These are phyloP conservation scores for Aphidius colemani DNA, from an alignment of 2,888 invertebrate species.

Conservation along the genomic window DNA sequence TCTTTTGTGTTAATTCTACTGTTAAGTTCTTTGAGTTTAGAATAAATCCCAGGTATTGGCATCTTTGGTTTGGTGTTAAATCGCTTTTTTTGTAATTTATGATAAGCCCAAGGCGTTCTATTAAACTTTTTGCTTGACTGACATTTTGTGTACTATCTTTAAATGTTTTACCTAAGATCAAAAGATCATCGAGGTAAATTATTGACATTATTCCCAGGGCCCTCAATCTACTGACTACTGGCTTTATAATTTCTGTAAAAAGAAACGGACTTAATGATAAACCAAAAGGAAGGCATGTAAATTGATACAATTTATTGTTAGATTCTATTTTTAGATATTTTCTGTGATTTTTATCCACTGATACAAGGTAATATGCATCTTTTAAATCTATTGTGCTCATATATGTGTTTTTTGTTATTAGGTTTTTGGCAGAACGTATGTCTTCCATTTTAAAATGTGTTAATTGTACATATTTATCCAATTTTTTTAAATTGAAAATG, in stretches of 20 bases:
- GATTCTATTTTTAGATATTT: no score
- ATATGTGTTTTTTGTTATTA: slow-evolving; percentile 22
- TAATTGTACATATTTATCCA: slow-evolving; percentile 24
- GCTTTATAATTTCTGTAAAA: slow-evolving; percentile 14
- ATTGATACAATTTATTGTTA: slow-evolving; percentile 18
- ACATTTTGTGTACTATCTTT: slow-evolving; percentile 23
- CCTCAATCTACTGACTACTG: slow-evolving; percentile 21
- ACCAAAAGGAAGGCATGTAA: slow-evolving; percentile 24
- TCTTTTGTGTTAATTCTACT: slow-evolving; percentile 28
- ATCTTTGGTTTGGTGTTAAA: slow-evolving; percentile 11
- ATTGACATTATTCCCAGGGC: slow-evolving; percentile 14
- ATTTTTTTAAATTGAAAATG: slow-evolving; percentile 33
- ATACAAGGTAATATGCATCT: no score
- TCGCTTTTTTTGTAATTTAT: slow-evolving; percentile 28
- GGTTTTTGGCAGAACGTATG: slow-evolving; percentile 24
- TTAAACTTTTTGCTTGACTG: slow-evolving; percentile 14
- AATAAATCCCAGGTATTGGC: slow-evolving; percentile 29
- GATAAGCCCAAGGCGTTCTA: slow-evolving; percentile 24
- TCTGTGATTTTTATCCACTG: no score
- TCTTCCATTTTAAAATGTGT: slow-evolving; percentile 36
- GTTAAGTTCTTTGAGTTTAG: slow-evolving; percentile 26
- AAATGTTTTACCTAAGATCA: slow-evolving; percentile 23
- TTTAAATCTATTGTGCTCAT: slow-evolving; percentile 16
- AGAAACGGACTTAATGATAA: slow-evolving; percentile 20
- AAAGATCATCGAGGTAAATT: slow-evolving; percentile 25